Percentiles rank a stretch among this genome's conserved stretches.
Evolutionary conservation across 2,113 vertebrate genomes (phyloP).

Genomic region (Chroicocephalus ridibundus): DNA sequence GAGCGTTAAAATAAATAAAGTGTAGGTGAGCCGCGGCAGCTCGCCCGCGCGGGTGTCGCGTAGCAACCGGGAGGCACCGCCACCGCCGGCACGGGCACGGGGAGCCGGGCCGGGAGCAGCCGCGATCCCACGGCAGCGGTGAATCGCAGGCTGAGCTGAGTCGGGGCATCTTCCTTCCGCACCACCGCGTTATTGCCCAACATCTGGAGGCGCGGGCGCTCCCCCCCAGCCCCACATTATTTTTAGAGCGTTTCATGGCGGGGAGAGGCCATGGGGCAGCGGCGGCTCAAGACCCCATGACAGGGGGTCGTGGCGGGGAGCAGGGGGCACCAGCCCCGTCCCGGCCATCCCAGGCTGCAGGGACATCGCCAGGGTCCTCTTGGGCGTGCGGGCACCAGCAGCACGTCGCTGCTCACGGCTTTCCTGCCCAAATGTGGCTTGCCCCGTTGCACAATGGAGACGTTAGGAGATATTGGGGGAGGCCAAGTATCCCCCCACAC

Average conservation of each 20-base stretch:
- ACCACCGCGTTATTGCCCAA: neutral
- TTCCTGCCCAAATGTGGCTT: neutral
- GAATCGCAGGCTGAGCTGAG: neutral
- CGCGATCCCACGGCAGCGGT: accelerated
- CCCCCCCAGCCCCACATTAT: accelerated
- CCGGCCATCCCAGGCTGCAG: neutral
- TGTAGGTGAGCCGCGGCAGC: constrained; percentile 62
- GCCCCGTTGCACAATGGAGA: accelerated
- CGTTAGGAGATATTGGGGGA: accelerated
- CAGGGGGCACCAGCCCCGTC: neutral
- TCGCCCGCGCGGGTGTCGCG: constrained; percentile 54
- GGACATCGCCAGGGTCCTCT: neutral
- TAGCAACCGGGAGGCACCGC: constrained; percentile 49
- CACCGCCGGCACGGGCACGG: neutral
- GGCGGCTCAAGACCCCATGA: accelerated
- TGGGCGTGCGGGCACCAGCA: no score
- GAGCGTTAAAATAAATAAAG: constrained; percentile 67
- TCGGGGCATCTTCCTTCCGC: neutral
- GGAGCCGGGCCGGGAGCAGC: neutral
- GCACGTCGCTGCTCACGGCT: accelerated
- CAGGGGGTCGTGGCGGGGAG: accelerated
- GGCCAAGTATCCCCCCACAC: neutral
- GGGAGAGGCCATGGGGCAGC: neutral
- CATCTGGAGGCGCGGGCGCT: neutral
- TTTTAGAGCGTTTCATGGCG: accelerated